phyloP scores from a whole-genome alignment of 2,888 invertebrate species.

The Trilocha varians region DNA sequence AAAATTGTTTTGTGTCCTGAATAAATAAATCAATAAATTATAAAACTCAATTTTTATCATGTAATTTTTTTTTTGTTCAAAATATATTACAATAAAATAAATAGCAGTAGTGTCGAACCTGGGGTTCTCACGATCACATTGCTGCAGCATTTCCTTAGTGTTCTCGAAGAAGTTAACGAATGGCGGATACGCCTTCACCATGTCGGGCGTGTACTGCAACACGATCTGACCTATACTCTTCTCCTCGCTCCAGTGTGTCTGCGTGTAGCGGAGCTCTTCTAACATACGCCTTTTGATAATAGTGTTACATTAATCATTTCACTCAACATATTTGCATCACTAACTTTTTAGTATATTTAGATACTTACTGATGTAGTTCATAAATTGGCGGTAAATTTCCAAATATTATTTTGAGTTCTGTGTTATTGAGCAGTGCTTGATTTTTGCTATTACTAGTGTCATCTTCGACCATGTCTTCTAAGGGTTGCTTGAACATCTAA shows the following conservation, averaged over 20 bases:
- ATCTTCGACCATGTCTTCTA: constrained; percentile 89
- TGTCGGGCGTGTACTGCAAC: constrained; percentile 87
- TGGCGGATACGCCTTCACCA: constrained; percentile 96
- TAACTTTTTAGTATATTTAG: background rate
- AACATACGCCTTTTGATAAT: constrained; percentile 67
- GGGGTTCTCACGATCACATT: constrained; percentile 93
- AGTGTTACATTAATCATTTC: constrained; percentile 2
- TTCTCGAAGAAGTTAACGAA: constrained; percentile 99
- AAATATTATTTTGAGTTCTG: constrained; percentile 95
- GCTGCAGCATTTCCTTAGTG: constrained; percentile 92
- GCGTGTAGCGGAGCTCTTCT: constrained; percentile 76
- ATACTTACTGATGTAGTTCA: constrained; percentile 86
- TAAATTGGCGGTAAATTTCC: constrained; percentile 96
- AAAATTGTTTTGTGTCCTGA: too few species aligned
- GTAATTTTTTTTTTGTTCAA: too few species aligned
- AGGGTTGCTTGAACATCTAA: constrained; percentile 93
- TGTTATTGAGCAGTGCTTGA: constrained; percentile 85
- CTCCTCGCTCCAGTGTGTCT: constrained; percentile 91
- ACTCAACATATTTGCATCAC: background rate
- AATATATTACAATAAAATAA: too few species aligned
- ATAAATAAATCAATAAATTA: background rate
- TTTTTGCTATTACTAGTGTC: constrained; percentile 77
- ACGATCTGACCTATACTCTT: constrained; percentile 90
- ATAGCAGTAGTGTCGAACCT: constrained; percentile 55
- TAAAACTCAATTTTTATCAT: background rate